phyloP scores from a whole-genome alignment of 2,797 vertebrate species.

The Benthosema pterotum region DNA sequence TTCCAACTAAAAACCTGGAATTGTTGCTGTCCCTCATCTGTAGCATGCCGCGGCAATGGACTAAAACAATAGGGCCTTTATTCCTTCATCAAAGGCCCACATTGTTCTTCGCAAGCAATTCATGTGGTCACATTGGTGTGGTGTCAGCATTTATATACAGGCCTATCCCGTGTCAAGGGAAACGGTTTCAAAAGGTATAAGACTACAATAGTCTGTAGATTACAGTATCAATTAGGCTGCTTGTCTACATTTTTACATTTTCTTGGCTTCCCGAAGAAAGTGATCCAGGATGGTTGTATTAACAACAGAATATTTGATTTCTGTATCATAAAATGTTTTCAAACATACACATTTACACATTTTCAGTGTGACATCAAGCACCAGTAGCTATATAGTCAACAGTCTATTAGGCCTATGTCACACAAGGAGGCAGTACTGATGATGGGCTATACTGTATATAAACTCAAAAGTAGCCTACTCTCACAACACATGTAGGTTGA shows the following conservation, averaged over 20 bases:
- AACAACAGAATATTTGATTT: not conserved
- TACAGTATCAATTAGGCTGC: no score
- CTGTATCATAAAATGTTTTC: no score
- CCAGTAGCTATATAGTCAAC: no score
- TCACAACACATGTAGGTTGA: no score
- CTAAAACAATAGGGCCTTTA: slow-evolving; percentile 32
- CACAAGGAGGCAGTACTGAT: no score
- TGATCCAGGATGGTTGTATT: not conserved
- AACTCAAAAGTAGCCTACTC: no score
- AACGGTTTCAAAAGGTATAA: slow-evolving; percentile 13
- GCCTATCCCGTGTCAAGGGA: slow-evolving; percentile 1
- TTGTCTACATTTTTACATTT: not conserved
- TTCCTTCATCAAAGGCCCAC: slow-evolving; percentile 41
- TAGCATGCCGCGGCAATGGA: slow-evolving; percentile 25
- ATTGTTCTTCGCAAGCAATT: slow-evolving; percentile 47
- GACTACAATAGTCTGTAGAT: slow-evolving; percentile 13
- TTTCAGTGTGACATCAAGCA: no score
- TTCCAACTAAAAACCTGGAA: slow-evolving; percentile 50
- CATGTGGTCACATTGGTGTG: slow-evolving; percentile 16
- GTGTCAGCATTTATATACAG: not conserved
- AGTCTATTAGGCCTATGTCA: no score
- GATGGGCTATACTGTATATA: no score
- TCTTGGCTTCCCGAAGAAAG: not conserved
- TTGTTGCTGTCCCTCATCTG: slow-evolving; percentile 31
- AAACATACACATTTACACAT: no score